These are phyloP conservation scores for Enteromius paludinosus DNA, from an alignment of 2,797 vertebrate species.

Conservation along the genomic window DNA sequence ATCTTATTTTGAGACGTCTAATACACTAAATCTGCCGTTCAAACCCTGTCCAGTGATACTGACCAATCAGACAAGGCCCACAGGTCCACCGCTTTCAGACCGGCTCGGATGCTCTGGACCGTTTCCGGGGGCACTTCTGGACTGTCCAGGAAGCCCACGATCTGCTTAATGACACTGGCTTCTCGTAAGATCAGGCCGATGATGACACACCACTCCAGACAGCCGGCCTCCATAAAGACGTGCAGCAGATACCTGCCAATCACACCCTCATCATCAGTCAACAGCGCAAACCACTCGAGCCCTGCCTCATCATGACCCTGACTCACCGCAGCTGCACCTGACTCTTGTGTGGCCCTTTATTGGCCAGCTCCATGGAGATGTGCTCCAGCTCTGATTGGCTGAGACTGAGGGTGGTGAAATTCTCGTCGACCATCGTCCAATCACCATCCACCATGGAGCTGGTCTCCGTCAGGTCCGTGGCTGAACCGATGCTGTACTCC, in stretches of 20 bases:
- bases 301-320: too few species aligned
- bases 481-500: slow-evolving; percentile 97
- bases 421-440: slow-evolving; percentile 97
- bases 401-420: slow-evolving; percentile 89
- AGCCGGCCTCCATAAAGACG: slow-evolving; percentile 97
- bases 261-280: neutral
- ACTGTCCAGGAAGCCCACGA: slow-evolving; percentile 86
- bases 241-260: slow-evolving; percentile 90
- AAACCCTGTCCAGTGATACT: slow-evolving; percentile 51
- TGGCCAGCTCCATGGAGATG: slow-evolving; percentile 96
- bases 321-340: slow-evolving; percentile 95
- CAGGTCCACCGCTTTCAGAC: slow-evolving; percentile 86
- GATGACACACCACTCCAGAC: slow-evolving; percentile 95
- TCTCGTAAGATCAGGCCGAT: slow-evolving; percentile 95
- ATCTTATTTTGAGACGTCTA: too few species aligned
- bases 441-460: slow-evolving; percentile 97
- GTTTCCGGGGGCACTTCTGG: slow-evolving; percentile 88
- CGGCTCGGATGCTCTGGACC: slow-evolving; percentile 86
- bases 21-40: neutral
- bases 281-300: neutral
- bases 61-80: slow-evolving; percentile 95
- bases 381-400: slow-evolving; percentile 96
- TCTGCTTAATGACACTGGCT: slow-evolving; percentile 87
- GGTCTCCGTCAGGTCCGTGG: slow-evolving; percentile 96
- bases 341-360: slow-evolving; percentile 95